A percentile compares a stretch with the other conserved stretches of the same genome.
phyloP scores from a whole-genome alignment of 2,888 invertebrate species.

The Minunthozetes semirufus region DNA sequence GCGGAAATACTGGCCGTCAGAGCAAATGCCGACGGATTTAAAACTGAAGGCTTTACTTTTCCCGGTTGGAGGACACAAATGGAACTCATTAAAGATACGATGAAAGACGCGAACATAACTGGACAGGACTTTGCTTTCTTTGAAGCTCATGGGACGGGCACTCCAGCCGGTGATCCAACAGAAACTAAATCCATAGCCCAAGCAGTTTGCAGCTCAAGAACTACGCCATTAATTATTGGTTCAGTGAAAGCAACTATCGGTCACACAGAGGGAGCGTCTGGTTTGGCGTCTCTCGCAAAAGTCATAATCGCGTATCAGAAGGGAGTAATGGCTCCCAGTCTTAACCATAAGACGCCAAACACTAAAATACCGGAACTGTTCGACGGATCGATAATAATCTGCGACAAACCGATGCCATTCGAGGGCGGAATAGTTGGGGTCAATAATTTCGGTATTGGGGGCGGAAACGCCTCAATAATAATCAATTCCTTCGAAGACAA shows the following conservation, averaged over 20 bases:
- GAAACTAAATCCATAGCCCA: slow-evolving; percentile 51
- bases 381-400: slow-evolving; percentile 56
- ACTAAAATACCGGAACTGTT: slow-evolving; percentile 52
- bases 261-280: slow-evolving; percentile 51
- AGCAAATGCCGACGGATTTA: slow-evolving; percentile 75
- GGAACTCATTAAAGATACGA: slow-evolving; percentile 43
- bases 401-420: slow-evolving; percentile 50
- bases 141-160: slow-evolving; percentile 56
- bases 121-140: slow-evolving; percentile 51
- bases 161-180: slow-evolving; percentile 53
- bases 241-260: slow-evolving; percentile 55
- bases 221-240: slow-evolving; percentile 50
- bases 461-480: slow-evolving; percentile 48
- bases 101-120: slow-evolving; percentile 46
- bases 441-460: slow-evolving; percentile 56
- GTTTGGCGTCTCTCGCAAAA: slow-evolving; percentile 44
- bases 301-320: slow-evolving; percentile 52
- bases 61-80: slow-evolving; percentile 75
- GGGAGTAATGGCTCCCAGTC: slow-evolving; percentile 51
- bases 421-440: slow-evolving; percentile 51
- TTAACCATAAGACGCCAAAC: slow-evolving; percentile 53
- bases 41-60: slow-evolving; percentile 81
- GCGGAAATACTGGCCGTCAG: not conserved
- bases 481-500: slow-evolving; percentile 43
- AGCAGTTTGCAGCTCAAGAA: slow-evolving; percentile 38